These are phyloP conservation scores for Podarcis siculus DNA, from an alignment of 2,797 vertebrate species.

Conservation along the genomic window DNA sequence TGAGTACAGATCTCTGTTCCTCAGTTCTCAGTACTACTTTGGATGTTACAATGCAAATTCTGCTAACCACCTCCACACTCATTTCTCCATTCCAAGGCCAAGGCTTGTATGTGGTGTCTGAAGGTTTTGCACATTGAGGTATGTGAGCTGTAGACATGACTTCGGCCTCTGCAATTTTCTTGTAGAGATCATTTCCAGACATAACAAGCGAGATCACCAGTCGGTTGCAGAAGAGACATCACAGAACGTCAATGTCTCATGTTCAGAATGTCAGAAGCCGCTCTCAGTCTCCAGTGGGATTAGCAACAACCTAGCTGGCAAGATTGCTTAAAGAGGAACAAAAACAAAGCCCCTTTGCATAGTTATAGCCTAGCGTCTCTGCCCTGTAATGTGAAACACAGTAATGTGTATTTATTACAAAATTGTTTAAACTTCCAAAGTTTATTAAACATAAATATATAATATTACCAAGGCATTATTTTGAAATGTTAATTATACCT, in stretches of 20 bases:
- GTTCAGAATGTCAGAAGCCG: neutral
- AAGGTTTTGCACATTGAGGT: neutral
- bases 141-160: neutral
- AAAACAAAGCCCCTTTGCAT: neutral
- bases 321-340: neutral
- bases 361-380: neutral
- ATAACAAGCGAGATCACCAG: neutral
- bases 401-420: neutral
- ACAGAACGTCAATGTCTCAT: neutral
- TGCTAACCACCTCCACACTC: neutral
- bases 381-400: neutral
- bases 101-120: neutral
- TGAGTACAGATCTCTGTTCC: neutral
- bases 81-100: no score
- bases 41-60: neutral
- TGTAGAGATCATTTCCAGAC: neutral
- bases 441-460: neutral
- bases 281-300: neutral
- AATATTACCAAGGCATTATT: neutral
- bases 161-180: neutral
- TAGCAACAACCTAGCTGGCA: neutral
- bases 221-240: neutral
- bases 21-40: neutral
- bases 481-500: conserved; percentile 24
- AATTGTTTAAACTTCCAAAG: neutral